Base-by-base conservation (phyloP, 2,113 vertebrate genomes). In the Terrapene triunguis region DNA sequence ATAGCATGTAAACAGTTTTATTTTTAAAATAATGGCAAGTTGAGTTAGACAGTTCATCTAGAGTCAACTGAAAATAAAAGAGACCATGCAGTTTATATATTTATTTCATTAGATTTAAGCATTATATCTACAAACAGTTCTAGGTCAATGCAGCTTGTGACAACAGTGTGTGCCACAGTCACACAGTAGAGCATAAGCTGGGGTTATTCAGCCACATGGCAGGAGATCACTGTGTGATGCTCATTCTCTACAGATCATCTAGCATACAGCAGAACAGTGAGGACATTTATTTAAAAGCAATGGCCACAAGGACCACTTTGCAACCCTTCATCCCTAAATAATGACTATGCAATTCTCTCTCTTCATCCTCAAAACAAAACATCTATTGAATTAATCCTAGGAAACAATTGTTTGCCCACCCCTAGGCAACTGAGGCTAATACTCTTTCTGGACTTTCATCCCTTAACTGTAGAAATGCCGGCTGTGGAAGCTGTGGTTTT, bases 11-110 rank as follows among this genome's bases (percentile, higher is more conserved):
- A 88, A 84, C 48, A 35, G 1, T 2, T 42, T 12, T 38, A 72
- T 88, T 96, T 92, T 86, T 84, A 91, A 88, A 35, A 38, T 42
- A 48, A 19, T 8, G 74, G 51, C 82, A 96, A 96, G 10, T 74
- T 38, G n/a, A 74, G 69, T 42, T 42, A 42, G n/a, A 38, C n/a
- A 2, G 69, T 42, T 62, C 59, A 62, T 62, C 14, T 69, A n/a
- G 16, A n/a, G 35, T 69, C 62, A 69, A n/a, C 3, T 69, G 4
- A 69, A n/a, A 69, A 69, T n/a, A 69, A 69, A 21, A 44, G 38
- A 38, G 42, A 44, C 22, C 10, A 44, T 42, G 38, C 5, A 44
- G 38, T 76, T 76, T 44, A 19, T 69, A 19, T 76, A 76, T 42
- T 38, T 24, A 74, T 24, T 38, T 44, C 21, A 74, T 25, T 76